Evolutionary conservation across 1,140 invertebrate genomes (phyloP).

Genomic region (Gryon sp.): DNA sequence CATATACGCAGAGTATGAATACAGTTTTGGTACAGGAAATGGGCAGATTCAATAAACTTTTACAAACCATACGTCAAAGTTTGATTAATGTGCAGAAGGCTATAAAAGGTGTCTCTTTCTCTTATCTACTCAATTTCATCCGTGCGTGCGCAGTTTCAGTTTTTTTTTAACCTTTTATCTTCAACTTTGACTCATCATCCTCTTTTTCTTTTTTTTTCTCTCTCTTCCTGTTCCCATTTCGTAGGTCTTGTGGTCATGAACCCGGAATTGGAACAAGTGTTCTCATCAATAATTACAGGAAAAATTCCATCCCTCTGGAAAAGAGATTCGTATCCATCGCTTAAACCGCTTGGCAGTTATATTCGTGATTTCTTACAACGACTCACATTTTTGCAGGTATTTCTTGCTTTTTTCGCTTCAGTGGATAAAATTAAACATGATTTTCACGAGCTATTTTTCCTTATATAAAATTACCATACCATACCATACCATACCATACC

Average conservation of each 20-base stretch:
- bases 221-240: conserved; percentile 51
- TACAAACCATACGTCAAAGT: conserved; percentile 87
- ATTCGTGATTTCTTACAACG: conserved; percentile 91
- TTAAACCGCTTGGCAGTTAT: conserved; percentile 95
- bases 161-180: too few relatives aligned
- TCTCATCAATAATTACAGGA: conserved; percentile 90
- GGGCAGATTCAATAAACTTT: conserved; percentile 91
- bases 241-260: conserved; percentile 91
- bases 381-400: conserved; percentile 88
- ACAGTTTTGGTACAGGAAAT: conserved; percentile 97
- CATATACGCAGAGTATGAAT: conserved; percentile 93
- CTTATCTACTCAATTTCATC: conserved; percentile 21
- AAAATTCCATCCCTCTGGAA: conserved; percentile 92
- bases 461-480: too few relatives aligned
- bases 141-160: too few relatives aligned
- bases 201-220: conserved; percentile 21
- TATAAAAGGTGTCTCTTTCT: conserved; percentile 89
- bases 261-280: conserved; percentile 91
- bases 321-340: conserved; percentile 92
- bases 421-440: too few relatives aligned
- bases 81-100: conserved; percentile 90
- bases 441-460: too few relatives aligned
- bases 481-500: too few relatives aligned
- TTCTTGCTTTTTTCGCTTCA: too few relatives aligned
- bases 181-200: background rate